Base-by-base conservation (phyloP, 2,888 invertebrate species). In the Epinotia nisella region DNA sequence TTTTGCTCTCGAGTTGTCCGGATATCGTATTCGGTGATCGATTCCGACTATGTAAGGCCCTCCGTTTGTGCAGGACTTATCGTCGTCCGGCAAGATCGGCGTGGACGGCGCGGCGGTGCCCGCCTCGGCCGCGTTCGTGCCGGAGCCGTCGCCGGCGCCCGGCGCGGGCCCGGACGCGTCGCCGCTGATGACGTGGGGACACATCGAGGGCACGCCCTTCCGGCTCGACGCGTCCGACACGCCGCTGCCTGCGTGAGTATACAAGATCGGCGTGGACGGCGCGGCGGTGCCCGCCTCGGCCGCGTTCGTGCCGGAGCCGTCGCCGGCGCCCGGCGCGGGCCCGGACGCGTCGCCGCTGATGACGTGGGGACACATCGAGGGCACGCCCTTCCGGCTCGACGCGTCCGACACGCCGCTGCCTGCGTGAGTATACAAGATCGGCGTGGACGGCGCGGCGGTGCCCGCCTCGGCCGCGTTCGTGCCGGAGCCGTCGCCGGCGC, bases 321-420 rank as follows among this genome's bases (percentile, higher is more conserved):
- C 98, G 0, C 99, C 99, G 0, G 35, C 98, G 89, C 87, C 67
- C 0, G 62, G 62, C 49, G 62, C 62, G 19, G 62, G 51, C 29
- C 62, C 62, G 24, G 62, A 62, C 62, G 62, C 62, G 10, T 64
- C 64, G 29, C 99, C 99, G 1, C 93, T 99, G 75, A 99, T 99
- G 99, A 99, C 99, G 0, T 99, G 99, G 99, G 99, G 99, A 78
- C 97, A 98, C 92, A 98, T 99, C 72, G 99, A 99, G 86, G 98
- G 99, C 21, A 99, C 99, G 0, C 99, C 99, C 1, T 71, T 71
- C 85, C 94, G 98, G 45, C 94, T 99, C 41, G 99, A 99, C 85
- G 98, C 97, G 0, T 96, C 97, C 4, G 98, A 98, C 84, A 98
- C 98, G 0, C 98, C 98, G 0, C 85, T 97, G 59, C 95, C 95